Conservation (phyloP, 2,888 invertebrate genomes). For the Trachelus tabidus region DNA sequence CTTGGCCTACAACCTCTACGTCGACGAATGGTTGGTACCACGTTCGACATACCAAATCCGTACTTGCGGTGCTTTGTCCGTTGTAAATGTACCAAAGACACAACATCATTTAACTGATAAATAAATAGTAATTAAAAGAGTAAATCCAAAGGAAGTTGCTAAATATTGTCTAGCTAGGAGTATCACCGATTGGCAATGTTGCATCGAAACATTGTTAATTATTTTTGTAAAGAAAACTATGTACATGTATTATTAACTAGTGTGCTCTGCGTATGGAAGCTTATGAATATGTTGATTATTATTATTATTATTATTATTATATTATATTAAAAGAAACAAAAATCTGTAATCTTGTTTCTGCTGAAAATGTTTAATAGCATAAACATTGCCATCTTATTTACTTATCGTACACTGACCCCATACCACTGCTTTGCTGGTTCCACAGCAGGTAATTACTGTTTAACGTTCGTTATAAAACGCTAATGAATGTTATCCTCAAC, state of each 20-base stretch:
- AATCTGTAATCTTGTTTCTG: constrained; percentile 60
- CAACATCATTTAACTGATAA: constrained; percentile 43
- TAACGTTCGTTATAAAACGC: constrained; percentile 16
- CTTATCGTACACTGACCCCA: background rate
- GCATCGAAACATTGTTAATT: constrained; percentile 58
- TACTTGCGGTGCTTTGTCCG: constrained; percentile 55
- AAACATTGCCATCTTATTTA: constrained; percentile 43
- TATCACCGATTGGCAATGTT: constrained; percentile 57
- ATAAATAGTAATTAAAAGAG: constrained; percentile 26
- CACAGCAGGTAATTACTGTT: constrained; percentile 14
- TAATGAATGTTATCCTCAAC: constrained; percentile 23
- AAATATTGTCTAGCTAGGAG: constrained; percentile 38
- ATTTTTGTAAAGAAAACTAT: constrained; percentile 60
- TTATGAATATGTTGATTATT: constrained; percentile 62
- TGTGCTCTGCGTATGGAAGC: constrained; percentile 60
- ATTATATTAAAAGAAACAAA: constrained; percentile 40
- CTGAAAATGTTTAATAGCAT: constrained; percentile 54
- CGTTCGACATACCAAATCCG: constrained; percentile 48
- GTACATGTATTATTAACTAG: constrained; percentile 60
- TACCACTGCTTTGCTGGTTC: background rate
- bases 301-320: constrained; percentile 32
- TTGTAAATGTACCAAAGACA: constrained; percentile 64
- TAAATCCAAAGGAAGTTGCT: constrained; percentile 24
- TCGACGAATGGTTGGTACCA: constrained; percentile 54
- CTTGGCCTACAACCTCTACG: constrained; percentile 24